These are phyloP conservation scores for Cyaniris semiargus DNA, from an alignment of 2,888 invertebrate genomes.

Conservation along the genomic window DNA sequence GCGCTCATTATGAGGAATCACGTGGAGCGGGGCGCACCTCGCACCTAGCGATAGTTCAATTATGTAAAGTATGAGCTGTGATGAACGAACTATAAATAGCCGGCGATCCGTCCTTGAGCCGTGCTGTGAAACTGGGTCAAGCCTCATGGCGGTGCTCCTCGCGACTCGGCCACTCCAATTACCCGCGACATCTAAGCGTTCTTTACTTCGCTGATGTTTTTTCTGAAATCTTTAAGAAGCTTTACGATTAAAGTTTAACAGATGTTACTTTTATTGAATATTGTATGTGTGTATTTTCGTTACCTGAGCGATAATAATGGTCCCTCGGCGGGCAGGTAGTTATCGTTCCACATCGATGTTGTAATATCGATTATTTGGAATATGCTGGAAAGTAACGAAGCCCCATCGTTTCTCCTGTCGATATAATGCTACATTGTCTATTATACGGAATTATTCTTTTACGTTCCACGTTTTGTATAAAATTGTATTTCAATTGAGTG, in stretches of 20 bases:
- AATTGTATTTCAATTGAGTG: conserved; percentile 9
- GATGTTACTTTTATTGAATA: not conserved
- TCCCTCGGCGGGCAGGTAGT: conserved; percentile 62
- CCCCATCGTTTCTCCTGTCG: conserved; percentile 14
- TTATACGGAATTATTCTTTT: not conserved
- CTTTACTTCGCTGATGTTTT: conserved; percentile 46
- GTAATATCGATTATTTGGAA: conserved; percentile 25
- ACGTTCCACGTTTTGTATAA: not conserved
- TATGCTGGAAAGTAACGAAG: not conserved
- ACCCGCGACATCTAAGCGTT: conserved; percentile 47
- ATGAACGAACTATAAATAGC: conserved; percentile 77
- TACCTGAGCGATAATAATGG: conserved; percentile 68
- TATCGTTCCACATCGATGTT: conserved; percentile 53
- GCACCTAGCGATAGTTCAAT: conserved; percentile 66
- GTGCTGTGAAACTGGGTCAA: conserved; percentile 74
- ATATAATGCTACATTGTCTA: not conserved
- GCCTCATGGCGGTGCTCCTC: conserved; percentile 58
- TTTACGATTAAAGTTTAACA: not conserved
- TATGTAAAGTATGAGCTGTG: conserved; percentile 71
- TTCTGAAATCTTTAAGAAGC: not conserved
- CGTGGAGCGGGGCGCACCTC: conserved; percentile 51
- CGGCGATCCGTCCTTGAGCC: conserved; percentile 78
- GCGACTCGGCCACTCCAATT: conserved; percentile 50
- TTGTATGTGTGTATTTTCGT: conserved; percentile 56
- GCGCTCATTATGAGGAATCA: conserved; percentile 52